phyloP scores from a whole-genome alignment of 2,797 vertebrate species.

The Phalloptychus januarius region DNA sequence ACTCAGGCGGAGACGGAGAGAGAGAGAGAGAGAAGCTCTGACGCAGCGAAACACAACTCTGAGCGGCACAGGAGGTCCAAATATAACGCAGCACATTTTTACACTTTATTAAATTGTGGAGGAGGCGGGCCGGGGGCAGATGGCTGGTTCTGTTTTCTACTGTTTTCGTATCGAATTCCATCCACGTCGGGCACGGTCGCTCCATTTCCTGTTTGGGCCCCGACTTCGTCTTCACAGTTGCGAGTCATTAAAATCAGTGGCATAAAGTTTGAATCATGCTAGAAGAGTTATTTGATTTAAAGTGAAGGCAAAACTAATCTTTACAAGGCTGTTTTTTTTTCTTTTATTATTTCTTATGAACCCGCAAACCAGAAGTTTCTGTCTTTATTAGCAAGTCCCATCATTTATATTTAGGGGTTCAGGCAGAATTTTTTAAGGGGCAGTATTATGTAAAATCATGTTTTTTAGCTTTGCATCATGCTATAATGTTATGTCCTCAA shows the following conservation, averaged over 20 bases:
- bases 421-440: background rate
- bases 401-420: background rate
- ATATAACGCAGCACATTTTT: constrained; percentile 75
- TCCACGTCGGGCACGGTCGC: background rate
- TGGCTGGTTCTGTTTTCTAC: constrained; percentile 32
- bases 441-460: no score
- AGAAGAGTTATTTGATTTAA: background rate
- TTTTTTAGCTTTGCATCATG: no score
- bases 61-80: constrained; percentile 52
- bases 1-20: constrained; percentile 39
- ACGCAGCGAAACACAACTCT: constrained; percentile 71
- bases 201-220: background rate
- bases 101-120: constrained; percentile 65
- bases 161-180: background rate
- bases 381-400: background rate
- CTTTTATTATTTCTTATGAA: background rate
- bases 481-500: no score
- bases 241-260: constrained; percentile 31
- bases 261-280: constrained; percentile 16
- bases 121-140: constrained; percentile 33
- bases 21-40: constrained; percentile 67
- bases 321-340: background rate
- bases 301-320: background rate
- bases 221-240: constrained; percentile 30
- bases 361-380: background rate